Conservation (phyloP, 2,113 vertebrate species). For the cat (Felis catus) region F.catus_Fca126_mat1.0 CM031416.1:129950501-129951000, state of each 20-base stretch:
- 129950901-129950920: not conserved
- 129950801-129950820: rapidly evolving
- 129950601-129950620: not conserved
- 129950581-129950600: not conserved
- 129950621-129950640: not conserved
- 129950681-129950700: not conserved
- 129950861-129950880: not conserved
- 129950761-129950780: not conserved
- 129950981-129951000: not conserved
- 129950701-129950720: not conserved
- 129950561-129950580: not conserved
- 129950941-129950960: not conserved
- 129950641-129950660: not conserved
- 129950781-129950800: not conserved
- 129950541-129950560: not conserved
- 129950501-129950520: not conserved
- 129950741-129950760: not conserved
- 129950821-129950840: rapidly evolving
- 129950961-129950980: not conserved
- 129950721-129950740: not conserved
- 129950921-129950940: not conserved
- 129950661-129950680: not conserved
- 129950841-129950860: not conserved
- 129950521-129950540: not conserved
- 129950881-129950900: not conserved